Conservation (phyloP, 2,888 invertebrate genomes). For the Drosophila algonquin region DNA sequence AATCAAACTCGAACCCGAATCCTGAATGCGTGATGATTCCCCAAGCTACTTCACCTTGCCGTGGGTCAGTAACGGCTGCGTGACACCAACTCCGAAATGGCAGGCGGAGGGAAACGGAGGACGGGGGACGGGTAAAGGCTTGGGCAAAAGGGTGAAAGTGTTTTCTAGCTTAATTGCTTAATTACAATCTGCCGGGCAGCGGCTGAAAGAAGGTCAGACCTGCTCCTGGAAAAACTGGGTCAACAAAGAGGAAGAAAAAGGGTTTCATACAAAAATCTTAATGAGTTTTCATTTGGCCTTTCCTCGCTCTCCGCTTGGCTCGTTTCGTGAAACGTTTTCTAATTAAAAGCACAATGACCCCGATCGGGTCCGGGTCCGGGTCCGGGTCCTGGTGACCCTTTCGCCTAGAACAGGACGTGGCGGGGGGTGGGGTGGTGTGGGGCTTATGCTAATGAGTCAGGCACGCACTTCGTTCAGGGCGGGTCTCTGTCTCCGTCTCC, state of each 20-base stretch:
- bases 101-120: neutral
- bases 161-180: conserved; percentile 70
- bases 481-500: too few relatives aligned
- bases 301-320: conserved; percentile 29
- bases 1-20: neutral
- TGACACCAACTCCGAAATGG: neutral
- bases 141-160: conserved; percentile 59
- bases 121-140: neutral
- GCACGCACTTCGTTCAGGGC: conserved; percentile 57
- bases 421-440: neutral
- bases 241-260: conserved; percentile 59
- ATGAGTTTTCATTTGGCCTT: conserved; percentile 65
- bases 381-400: conserved; percentile 35
- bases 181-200: conserved; percentile 51
- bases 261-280: conserved; percentile 65
- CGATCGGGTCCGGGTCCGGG: conserved; percentile 24
- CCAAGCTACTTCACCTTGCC: conserved; percentile 55
- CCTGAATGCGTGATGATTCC: neutral
- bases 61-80: conserved; percentile 62
- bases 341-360: conserved; percentile 78
- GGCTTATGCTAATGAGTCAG: conserved; percentile 53
- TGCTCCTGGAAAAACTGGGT: conserved; percentile 58
- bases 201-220: conserved; percentile 50
- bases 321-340: conserved; percentile 51
- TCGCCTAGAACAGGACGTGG: conserved; percentile 14